These are phyloP conservation scores for Eriosoma lanigerum DNA, from an alignment of 1,140 invertebrate species.

Conservation along the genomic window DNA sequence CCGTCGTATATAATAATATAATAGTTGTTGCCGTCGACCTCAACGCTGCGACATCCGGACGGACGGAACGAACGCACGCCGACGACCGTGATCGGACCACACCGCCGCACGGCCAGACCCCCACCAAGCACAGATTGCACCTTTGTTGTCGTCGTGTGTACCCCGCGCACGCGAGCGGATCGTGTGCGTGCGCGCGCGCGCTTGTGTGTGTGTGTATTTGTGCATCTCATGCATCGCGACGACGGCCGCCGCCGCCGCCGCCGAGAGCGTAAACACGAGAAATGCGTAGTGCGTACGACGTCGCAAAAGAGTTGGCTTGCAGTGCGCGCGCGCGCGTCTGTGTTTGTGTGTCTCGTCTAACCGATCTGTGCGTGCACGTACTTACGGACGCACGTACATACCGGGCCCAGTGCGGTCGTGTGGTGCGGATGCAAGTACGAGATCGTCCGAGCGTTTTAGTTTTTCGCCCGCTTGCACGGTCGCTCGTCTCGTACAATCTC, in stretches of 20 bases:
- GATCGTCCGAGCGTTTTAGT: constrained; percentile 5
- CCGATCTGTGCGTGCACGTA: background rate
- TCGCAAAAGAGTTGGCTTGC: background rate
- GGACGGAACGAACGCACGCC: constrained; percentile 9
- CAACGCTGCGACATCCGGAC: constrained; percentile 11
- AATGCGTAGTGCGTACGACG: constrained; percentile 39
- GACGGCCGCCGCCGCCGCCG: background rate
- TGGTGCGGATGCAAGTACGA: background rate
- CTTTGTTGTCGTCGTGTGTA: constrained; percentile 13
- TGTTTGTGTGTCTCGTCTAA: background rate
- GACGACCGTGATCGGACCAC: constrained; percentile 23
- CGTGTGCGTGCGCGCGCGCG: background rate
- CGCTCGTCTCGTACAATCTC: too few relatives aligned
- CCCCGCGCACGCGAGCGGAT: background rate
- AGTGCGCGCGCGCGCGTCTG: background rate
- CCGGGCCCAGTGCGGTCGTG: background rate
- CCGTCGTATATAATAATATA: background rate
- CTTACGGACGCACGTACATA: background rate
- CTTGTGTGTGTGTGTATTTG: background rate
- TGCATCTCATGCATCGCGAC: constrained; percentile 30
- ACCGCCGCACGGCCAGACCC: background rate
- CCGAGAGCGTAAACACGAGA: constrained; percentile 30
- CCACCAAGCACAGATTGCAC: background rate
- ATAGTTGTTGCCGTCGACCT: constrained; percentile 18
- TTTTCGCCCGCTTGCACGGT: too few relatives aligned